phyloP scores from a whole-genome alignment of 2,797 vertebrate species.

The Pseudochromis fuscus region DNA sequence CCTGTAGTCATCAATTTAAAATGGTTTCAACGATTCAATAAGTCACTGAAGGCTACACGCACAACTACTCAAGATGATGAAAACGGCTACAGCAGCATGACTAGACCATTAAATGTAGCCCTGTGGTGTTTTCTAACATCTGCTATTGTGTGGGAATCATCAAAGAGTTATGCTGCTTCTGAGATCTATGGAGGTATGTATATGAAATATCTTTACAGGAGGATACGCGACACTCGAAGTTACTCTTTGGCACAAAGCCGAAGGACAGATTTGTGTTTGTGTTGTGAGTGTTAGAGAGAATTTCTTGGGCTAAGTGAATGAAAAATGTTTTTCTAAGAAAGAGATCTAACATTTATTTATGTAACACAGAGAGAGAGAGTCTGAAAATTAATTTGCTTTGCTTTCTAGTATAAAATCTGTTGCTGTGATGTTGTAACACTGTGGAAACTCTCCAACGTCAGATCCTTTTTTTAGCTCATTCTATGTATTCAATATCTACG shows the following conservation, averaged over 20 bases:
- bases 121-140: slow-evolving; percentile 65
- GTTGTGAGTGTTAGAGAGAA: background rate
- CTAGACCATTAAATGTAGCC: slow-evolving; percentile 65
- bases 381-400: slow-evolving; percentile 32
- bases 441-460: slow-evolving; percentile 12
- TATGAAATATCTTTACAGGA: slow-evolving; percentile 5
- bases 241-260: background rate
- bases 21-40: slow-evolving; percentile 75
- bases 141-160: slow-evolving; percentile 48
- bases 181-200: slow-evolving; percentile 1
- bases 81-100: slow-evolving; percentile 67
- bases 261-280: background rate
- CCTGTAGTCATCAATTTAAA: slow-evolving; percentile 81
- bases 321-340: slow-evolving; percentile 5
- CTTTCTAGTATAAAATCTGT: background rate
- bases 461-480: background rate
- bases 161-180: slow-evolving; percentile 34
- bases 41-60: slow-evolving; percentile 72
- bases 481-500: background rate
- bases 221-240: background rate
- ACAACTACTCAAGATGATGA: slow-evolving; percentile 79
- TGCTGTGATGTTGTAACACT: background rate
- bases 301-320: background rate
- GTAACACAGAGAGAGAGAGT: background rate
- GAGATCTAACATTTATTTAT: slow-evolving; percentile 10